phyloP scores from a whole-genome alignment of 2,113 vertebrate genomes.

The Platichthys flesus region DNA sequence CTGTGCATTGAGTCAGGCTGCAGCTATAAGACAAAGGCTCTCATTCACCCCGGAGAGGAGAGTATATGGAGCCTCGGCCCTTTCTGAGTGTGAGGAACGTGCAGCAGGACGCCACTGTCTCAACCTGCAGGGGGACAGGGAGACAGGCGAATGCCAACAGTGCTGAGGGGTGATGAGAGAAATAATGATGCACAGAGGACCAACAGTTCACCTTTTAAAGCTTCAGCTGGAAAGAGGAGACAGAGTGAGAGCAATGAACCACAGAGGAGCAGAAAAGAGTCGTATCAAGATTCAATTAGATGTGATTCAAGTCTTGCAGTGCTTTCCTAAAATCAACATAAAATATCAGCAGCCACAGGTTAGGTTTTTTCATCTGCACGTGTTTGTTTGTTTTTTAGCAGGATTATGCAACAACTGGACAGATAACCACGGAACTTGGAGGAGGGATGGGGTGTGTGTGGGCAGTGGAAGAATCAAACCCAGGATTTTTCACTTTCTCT shows the following conservation, averaged over 20 bases:
- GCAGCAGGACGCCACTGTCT: background rate
- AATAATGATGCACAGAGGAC: constrained; percentile 5
- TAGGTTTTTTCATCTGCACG: too few relatives aligned
- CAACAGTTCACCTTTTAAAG: constrained; percentile 6
- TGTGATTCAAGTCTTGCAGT: background rate
- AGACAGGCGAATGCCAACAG: background rate
- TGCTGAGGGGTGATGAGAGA: constrained; percentile 5
- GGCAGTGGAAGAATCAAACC: too few relatives aligned
- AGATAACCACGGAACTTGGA: too few relatives aligned
- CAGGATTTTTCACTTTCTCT: too few relatives aligned
- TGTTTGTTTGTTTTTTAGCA: too few relatives aligned
- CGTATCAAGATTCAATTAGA: background rate
- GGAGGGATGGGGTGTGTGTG: too few relatives aligned
- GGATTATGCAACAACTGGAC: too few relatives aligned
- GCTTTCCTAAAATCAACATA: too few relatives aligned
- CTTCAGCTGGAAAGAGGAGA: background rate
- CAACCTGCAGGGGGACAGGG: background rate
- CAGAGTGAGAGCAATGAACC: background rate
- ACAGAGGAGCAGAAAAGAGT: background rate
- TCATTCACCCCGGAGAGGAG: background rate
- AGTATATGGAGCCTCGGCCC: background rate
- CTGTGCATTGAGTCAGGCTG: background rate
- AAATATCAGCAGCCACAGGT: too few relatives aligned
- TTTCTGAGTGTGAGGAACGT: background rate
- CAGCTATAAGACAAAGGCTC: constrained; percentile 5